A percentile compares a stretch with the other conserved stretches of the same genome.
These are phyloP conservation scores for Aramus guarauna DNA, from an alignment of 2,113 vertebrate genomes.

Conservation along the genomic window DNA sequence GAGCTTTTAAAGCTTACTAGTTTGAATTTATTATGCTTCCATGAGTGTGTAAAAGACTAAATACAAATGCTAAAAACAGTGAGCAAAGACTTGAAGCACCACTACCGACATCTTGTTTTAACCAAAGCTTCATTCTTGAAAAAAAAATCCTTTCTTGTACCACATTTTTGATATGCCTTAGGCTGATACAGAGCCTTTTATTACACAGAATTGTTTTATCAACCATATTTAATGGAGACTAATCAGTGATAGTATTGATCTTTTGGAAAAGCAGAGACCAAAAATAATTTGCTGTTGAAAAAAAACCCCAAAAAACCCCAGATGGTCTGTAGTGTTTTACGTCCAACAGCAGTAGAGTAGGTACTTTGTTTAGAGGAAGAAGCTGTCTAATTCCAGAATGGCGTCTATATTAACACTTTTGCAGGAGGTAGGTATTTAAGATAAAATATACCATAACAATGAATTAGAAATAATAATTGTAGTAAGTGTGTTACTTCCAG, in stretches of 20 bases:
- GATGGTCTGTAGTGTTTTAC: background rate
- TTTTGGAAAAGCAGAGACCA: background rate
- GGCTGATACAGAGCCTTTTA: slow-evolving; percentile 15
- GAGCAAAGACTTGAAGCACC: background rate
- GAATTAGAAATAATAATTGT: background rate
- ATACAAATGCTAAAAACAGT: background rate
- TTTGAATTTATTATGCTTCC: slow-evolving; percentile 1
- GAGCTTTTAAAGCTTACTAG: slow-evolving; percentile 4
- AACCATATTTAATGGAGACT: slow-evolving; percentile 34
- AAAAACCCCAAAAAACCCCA: background rate
- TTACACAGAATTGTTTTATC: background rate
- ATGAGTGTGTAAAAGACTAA: background rate
- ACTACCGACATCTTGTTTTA: background rate
- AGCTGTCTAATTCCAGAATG: background rate
- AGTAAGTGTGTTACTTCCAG: background rate
- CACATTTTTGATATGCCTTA: background rate
- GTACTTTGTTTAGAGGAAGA: background rate
- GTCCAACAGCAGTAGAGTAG: background rate
- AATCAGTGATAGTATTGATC: background rate
- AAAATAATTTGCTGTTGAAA: background rate
- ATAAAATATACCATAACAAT: background rate
- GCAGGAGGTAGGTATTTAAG: background rate
- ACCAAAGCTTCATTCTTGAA: background rate
- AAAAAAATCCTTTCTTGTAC: background rate
- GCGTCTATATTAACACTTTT: background rate